phyloP scores from a whole-genome alignment of 2,888 invertebrate genomes.

The Pristionchus entomophagus region DNA sequence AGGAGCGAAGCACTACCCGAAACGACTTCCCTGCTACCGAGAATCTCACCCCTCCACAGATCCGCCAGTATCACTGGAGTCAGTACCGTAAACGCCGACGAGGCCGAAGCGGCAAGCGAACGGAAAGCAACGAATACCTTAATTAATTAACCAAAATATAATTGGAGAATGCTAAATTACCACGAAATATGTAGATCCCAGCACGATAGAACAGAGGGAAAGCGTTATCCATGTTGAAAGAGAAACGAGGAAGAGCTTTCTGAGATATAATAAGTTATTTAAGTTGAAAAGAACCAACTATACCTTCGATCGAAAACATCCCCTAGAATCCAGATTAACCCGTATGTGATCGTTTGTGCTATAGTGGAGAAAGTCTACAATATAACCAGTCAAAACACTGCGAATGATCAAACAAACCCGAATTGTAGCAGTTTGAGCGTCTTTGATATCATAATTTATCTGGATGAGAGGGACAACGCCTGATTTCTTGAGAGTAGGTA shows the following conservation, averaged over 20 bases:
- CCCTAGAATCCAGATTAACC: neutral
- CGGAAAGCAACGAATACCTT: constrained; percentile 20
- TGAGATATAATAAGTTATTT: neutral
- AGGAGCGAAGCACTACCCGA: too few relatives aligned
- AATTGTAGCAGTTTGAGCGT: neutral
- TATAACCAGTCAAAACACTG: neutral
- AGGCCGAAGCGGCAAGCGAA: neutral
- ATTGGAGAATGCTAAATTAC: neutral
- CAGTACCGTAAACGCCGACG: neutral
- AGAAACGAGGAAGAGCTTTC: neutral
- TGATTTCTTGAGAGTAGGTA: neutral
- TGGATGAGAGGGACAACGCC: neutral
- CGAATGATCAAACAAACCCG: neutral
- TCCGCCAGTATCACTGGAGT: neutral
- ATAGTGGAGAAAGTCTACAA: neutral
- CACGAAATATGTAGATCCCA: neutral
- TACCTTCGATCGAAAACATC: neutral
- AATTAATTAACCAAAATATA: neutral
- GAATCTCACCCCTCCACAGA: neutral
- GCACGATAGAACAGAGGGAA: neutral
- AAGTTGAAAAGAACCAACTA: neutral
- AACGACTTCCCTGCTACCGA: too few relatives aligned
- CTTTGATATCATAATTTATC: neutral
- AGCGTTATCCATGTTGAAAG: neutral
- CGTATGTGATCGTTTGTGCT: neutral